Evolutionary conservation across 2,113 vertebrate species (phyloP).

Genomic region (Penelope pileata): DNA sequence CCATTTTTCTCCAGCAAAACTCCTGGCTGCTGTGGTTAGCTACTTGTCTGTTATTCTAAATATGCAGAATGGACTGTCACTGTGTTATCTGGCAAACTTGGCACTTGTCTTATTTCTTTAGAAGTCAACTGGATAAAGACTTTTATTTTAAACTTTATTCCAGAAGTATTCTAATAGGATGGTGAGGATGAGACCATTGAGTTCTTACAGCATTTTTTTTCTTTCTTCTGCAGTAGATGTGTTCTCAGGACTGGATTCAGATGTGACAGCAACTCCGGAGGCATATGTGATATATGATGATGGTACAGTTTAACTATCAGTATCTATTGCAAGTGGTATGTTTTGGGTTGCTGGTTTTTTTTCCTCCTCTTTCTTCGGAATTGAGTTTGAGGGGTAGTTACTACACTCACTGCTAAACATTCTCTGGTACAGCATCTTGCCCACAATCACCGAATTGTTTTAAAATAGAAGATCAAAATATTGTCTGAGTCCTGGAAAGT

Average conservation of each 20-base stretch:
- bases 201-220: neutral
- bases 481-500: neutral
- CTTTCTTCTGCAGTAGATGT: slow-evolving; percentile 79
- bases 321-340: neutral
- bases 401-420: neutral
- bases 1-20: neutral
- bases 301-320: slow-evolving; percentile 77
- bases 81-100: neutral
- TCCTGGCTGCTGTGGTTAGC: neutral
- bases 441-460: neutral
- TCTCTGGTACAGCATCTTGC: neutral
- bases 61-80: rapidly evolving
- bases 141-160: neutral
- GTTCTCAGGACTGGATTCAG: slow-evolving; percentile 85
- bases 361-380: neutral
- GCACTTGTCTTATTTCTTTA: neutral
- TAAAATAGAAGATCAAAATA: neutral
- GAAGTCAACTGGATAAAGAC: neutral
- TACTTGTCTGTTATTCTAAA: neutral
- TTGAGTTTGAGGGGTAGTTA: neutral
- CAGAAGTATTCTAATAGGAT: neutral
- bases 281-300: slow-evolving; percentile 80
- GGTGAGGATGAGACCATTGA: neutral
- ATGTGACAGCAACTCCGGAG: slow-evolving; percentile 76
- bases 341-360: neutral